Percentiles rank a stretch among this genome's conserved stretches.
Evolutionary conservation across 2,113 vertebrate genomes (phyloP).

Genomic region (Myrmecophaga tridactyla): DNA sequence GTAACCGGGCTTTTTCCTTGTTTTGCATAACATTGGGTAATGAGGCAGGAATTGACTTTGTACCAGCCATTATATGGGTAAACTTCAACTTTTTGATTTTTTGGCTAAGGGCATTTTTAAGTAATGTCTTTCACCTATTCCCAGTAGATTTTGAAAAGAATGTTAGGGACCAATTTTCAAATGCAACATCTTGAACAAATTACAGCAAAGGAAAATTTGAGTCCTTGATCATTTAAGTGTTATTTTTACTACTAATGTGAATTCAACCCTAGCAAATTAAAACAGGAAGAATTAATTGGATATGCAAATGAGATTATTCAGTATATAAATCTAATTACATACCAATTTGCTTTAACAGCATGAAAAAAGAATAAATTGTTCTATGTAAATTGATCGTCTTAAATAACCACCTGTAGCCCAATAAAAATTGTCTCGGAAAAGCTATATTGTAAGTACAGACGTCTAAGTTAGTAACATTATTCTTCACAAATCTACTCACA

Average conservation of each 20-base stretch:
- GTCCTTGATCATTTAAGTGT: constrained; percentile 82
- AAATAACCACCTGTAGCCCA: constrained; percentile 83
- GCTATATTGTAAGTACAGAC: constrained; percentile 38
- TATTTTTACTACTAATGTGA: constrained; percentile 86
- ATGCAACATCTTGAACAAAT: constrained; percentile 80
- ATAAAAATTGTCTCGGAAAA: constrained; percentile 56
- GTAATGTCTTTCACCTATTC: not conserved
- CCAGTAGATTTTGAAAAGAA: not conserved
- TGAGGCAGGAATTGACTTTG: not conserved
- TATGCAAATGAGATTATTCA: constrained; percentile 92
- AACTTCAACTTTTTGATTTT: not conserved
- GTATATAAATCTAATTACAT: constrained; percentile 92
- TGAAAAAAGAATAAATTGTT: constrained; percentile 82
- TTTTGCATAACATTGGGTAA: not conserved
- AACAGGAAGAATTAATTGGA: constrained; percentile 90
- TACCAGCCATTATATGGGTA: not conserved
- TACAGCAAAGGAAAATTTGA: constrained; percentile 77
- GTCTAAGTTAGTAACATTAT: not conserved
- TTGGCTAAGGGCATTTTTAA: not conserved
- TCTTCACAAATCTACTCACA: constrained; percentile 22
- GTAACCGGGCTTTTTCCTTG: not conserved
- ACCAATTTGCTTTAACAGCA: constrained; percentile 87
- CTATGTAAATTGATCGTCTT: constrained; percentile 83
- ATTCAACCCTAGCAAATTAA: constrained; percentile 89
- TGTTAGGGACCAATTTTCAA: constrained; percentile 70